These are phyloP conservation scores for Pomatorhinus ruficollis DNA, from an alignment of 2,113 vertebrate species.

Conservation along the genomic window DNA sequence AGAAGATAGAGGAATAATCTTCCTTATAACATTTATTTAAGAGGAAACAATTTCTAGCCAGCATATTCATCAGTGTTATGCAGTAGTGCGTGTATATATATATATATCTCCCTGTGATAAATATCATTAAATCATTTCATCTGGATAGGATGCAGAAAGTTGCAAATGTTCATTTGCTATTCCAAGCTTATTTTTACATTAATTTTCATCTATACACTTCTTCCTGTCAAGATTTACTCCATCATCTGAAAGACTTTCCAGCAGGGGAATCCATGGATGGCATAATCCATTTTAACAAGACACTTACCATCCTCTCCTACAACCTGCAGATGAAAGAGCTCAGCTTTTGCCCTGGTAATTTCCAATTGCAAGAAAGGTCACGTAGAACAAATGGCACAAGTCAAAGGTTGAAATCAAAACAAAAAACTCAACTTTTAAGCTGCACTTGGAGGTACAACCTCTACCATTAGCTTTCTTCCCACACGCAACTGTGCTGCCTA, in stretches of 20 bases:
- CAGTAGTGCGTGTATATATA: not conserved
- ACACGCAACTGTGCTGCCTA: not conserved
- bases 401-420: slow-evolving; percentile 46
- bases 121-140: not conserved
- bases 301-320: not conserved
- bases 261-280: not conserved
- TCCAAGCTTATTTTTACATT: not conserved
- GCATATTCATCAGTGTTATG: not conserved
- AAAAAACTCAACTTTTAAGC: slow-evolving; percentile 30
- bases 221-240: not conserved
- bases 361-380: slow-evolving; percentile 12
- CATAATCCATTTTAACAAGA: slow-evolving; percentile 34
- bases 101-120: not conserved
- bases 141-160: not conserved
- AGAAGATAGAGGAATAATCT: not conserved
- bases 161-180: not conserved
- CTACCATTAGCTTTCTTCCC: not conserved
- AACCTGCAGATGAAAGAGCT: not conserved
- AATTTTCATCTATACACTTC: not conserved
- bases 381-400: slow-evolving; percentile 1
- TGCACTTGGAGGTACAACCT: not conserved
- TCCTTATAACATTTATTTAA: not conserved
- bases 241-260: not conserved
- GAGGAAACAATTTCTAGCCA: not conserved
- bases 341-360: slow-evolving; percentile 30